phyloP scores from a whole-genome alignment of 2,888 invertebrate species.

The Agriotes lineatus region DNA sequence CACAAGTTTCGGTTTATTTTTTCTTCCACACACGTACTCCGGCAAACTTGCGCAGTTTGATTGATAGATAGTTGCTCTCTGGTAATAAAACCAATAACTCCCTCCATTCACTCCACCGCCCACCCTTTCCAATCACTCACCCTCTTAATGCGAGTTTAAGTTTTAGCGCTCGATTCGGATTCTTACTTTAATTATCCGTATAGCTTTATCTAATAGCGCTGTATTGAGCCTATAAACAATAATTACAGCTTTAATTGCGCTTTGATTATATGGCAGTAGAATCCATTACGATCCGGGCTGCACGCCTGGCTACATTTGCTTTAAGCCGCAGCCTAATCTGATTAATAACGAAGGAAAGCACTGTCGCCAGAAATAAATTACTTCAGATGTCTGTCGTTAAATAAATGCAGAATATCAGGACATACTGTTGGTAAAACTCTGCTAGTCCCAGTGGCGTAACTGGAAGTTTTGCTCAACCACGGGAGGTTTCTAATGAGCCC shows the following conservation, averaged over 20 bases:
- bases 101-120: slow-evolving; percentile 29
- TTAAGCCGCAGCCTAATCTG: slow-evolving; percentile 26
- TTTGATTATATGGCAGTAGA: slow-evolving; percentile 47
- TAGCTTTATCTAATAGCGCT: slow-evolving; percentile 49
- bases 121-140: slow-evolving; percentile 46
- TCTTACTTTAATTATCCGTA: slow-evolving; percentile 50
- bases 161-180: slow-evolving; percentile 42
- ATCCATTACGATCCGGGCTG: slow-evolving; percentile 34
- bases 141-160: slow-evolving; percentile 52
- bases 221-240: slow-evolving; percentile 48
- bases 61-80: slow-evolving; percentile 52
- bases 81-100: slow-evolving; percentile 53
- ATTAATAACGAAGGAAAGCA: slow-evolving; percentile 25
- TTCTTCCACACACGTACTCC: slow-evolving; percentile 24
- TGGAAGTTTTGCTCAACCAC: no score
- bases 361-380: slow-evolving; percentile 3
- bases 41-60: slow-evolving; percentile 25
- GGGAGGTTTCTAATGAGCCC: no score
- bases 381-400: background rate
- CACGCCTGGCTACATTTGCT: slow-evolving; percentile 28
- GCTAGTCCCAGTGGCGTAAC: no score
- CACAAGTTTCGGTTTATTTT: slow-evolving; percentile 21
- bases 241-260: slow-evolving; percentile 52
- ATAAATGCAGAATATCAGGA: background rate
- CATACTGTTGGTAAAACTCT: no score